Evolutionary conservation across 2,888 invertebrate species (phyloP), one percentile per base, ranked within the genome.

Genomic region (Spisula subtruncata): DNA sequence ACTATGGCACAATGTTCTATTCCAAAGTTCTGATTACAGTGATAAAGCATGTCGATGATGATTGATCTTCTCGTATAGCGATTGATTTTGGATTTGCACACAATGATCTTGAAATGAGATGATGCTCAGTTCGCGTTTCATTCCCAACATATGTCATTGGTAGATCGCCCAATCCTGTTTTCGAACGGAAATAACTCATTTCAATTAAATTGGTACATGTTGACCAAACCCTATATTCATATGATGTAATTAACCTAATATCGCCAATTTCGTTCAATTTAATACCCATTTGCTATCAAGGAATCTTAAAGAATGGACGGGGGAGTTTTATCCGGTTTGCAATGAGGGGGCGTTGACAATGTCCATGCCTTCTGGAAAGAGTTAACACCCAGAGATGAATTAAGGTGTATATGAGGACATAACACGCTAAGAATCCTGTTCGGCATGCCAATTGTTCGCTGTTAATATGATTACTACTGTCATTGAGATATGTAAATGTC

Each of bases 21-120:
- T 75, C 2, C 18, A 25, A 32, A 75, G 75, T 32, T 32, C 75
- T 32, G 75, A 75, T 75, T 25, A 75, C 5, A 35, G 16, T 75
- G 75, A 75, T 75, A 75, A 75, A 18, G 75, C 75, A 75, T 35
- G 75, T 35, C 75, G 35, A 35, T 35, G 35, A 32, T 0, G 75
- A 75, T 75, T 35, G 75, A 75, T 75, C 35, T 75, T 35, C 6
- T 12, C 32, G 5, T 18, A 32, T 32, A 35, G 75, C 4, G 18
- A 75, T 75, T 35, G 75, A 75, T 35, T 75, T 75, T 75, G 75
- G 35, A 75, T 75, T 75, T 75, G 32, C 35, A 16, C 35, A 35
- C 75, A 35, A 16, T 35, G 35, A 32, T 75, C 75, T 35, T 16
- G 16, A 75, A 75, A 75, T 75, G 35, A 75, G 75, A 5, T 75